These are phyloP conservation scores for Elephas maximus DNA, from an alignment of 2,113 vertebrate species.

Conservation along the genomic window DNA sequence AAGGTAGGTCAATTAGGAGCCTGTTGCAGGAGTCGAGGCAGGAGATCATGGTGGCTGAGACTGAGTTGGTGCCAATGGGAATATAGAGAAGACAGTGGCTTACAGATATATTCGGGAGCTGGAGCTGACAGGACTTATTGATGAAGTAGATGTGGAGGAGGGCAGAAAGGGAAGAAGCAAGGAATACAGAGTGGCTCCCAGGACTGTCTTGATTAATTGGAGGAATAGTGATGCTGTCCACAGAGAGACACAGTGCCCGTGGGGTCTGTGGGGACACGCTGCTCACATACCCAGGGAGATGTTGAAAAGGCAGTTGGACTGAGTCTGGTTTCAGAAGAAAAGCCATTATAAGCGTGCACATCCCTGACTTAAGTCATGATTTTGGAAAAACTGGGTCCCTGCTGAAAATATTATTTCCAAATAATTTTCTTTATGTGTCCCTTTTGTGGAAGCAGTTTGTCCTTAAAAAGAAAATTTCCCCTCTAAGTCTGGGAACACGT, in stretches of 20 bases:
- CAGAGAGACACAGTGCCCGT: neutral
- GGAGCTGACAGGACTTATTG: neutral
- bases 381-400: neutral
- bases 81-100: neutral
- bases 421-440: neutral
- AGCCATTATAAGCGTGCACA: neutral
- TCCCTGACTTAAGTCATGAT: neutral
- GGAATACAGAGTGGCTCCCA: neutral
- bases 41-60: neutral
- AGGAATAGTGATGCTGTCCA: neutral
- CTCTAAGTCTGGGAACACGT: neutral
- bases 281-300: neutral
- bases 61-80: neutral
- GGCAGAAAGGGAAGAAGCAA: neutral
- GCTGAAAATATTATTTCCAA: neutral
- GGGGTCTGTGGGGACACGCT: rapidly evolving
- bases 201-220: neutral
- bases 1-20: neutral
- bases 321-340: neutral
- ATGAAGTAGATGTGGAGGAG: neutral
- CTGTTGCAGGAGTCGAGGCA: neutral
- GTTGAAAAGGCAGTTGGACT: neutral
- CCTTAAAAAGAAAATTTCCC: neutral
- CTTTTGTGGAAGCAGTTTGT: neutral
- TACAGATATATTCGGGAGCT: neutral